Conservation (phyloP, 2,113 vertebrate genomes). For the human (Homo sapiens) region GRCh38 chr3:17868501-17869000, state of each 20-base stretch:
- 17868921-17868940: background rate
- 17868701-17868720: background rate
- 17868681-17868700: background rate
- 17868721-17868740: conserved; percentile 13
- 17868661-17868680: background rate
- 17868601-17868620: background rate
- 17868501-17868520: conserved; percentile 80
- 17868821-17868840: background rate
- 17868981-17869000: background rate
- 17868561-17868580: conserved; percentile 60
- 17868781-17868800: background rate
- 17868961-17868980: background rate
- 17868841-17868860: background rate
- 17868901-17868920: background rate
- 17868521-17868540: conserved; percentile 75
- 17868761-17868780: background rate
- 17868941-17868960: background rate
- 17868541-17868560: conserved; percentile 71
- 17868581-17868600: background rate
- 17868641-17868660: background rate
- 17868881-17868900: background rate
- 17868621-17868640: background rate
- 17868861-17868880: background rate
- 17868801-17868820: background rate
- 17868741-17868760: background rate